Conservation (phyloP, 2,888 invertebrate species). For the Metallyticus violacea region DNA sequence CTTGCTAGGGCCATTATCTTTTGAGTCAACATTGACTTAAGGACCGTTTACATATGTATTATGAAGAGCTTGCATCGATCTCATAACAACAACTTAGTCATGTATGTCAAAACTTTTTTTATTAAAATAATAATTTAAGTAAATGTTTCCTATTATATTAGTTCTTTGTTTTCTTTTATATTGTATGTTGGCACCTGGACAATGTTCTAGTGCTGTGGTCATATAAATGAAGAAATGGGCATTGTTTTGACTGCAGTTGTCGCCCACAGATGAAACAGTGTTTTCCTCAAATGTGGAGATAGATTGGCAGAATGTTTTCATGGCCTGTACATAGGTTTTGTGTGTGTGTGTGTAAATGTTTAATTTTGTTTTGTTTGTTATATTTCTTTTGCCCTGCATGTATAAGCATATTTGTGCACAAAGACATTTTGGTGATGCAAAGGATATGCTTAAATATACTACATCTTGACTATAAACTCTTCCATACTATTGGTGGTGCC, state of each 20-base stretch:
- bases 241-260: conserved; percentile 4
- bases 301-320: neutral
- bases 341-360: neutral
- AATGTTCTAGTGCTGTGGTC: neutral
- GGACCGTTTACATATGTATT: neutral
- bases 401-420: neutral
- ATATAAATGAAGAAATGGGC: conserved; percentile 2
- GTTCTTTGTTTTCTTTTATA: neutral
- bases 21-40: neutral
- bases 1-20: neutral
- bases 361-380: neutral
- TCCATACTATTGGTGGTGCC: neutral
- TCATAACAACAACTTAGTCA: conserved; percentile 33
- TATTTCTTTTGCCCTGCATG: neutral
- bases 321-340: neutral
- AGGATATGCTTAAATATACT: neutral
- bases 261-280: neutral
- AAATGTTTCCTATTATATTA: conserved; percentile 28
- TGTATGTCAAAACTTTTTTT: conserved; percentile 27
- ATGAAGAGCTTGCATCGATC: conserved; percentile 30
- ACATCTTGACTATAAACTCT: neutral
- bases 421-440: neutral
- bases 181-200: neutral
- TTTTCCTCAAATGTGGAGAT: neutral
- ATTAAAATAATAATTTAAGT: conserved; percentile 23